Conservation (phyloP, 1,140 invertebrate species). For the Temnothorax nylanderi region DNA sequence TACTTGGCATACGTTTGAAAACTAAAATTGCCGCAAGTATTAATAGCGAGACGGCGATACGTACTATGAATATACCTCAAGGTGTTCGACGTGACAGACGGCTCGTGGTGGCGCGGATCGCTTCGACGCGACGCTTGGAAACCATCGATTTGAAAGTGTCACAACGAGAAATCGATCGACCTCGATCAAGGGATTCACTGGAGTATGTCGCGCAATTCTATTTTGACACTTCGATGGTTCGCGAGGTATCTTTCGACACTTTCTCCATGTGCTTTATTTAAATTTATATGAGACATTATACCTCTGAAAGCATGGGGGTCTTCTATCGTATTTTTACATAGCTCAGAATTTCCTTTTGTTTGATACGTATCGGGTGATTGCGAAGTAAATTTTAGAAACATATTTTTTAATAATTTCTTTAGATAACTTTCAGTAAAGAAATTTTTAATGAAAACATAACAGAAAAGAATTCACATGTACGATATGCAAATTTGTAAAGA, state of each 20-base stretch:
- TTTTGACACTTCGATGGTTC: not conserved
- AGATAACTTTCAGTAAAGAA: not conserved
- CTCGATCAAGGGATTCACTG: slow-evolving; percentile 2
- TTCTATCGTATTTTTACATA: not conserved
- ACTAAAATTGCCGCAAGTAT: slow-evolving; percentile 69
- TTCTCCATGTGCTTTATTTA: slow-evolving; percentile 1
- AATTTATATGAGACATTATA: not conserved
- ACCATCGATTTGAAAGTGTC: slow-evolving; percentile 6
- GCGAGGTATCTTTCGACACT: not conserved
- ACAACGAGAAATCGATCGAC: not conserved
- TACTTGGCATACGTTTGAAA: slow-evolving; percentile 70
- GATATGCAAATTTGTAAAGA: not conserved
- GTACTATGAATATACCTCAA: slow-evolving; percentile 80
- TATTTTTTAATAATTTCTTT: not conserved
- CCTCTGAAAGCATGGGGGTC: not conserved
- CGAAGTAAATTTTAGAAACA: not conserved
- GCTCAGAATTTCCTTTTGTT: not conserved
- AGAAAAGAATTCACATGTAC: not conserved
- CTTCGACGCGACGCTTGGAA: not conserved
- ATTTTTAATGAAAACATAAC: not conserved
- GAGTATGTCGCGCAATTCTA: not conserved
- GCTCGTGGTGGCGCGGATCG: slow-evolving; percentile 2
- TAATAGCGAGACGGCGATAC: slow-evolving; percentile 64
- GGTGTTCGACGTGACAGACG: slow-evolving; percentile 64
- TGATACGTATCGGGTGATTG: not conserved